Conservation (phyloP, 2,797 vertebrate genomes). For the Leucoraja ocellata region DNA sequence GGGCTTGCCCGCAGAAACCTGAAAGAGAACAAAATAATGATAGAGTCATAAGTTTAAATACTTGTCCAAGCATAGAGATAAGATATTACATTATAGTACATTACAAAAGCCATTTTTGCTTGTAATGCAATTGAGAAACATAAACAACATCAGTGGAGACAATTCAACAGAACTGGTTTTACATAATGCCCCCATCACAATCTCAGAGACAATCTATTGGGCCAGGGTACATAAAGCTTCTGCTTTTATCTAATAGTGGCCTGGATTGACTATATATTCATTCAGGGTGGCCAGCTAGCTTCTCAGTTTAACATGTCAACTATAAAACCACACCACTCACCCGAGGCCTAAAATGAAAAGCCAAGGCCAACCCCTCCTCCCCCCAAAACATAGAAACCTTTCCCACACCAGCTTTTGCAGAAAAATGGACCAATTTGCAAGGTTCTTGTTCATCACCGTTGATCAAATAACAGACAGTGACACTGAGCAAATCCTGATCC, state of each 20-base stretch:
- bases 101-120: neutral
- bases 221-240: neutral
- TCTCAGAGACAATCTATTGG: neutral
- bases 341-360: too few species aligned
- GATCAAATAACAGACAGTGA: too few species aligned
- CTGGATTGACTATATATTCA: neutral
- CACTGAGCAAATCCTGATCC: too few species aligned
- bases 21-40: constrained; percentile 40
- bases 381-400: too few species aligned
- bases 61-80: neutral
- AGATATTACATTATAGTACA: too few species aligned
- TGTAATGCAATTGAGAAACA: neutral
- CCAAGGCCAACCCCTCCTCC: too few species aligned
- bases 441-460: too few species aligned
- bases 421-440: too few species aligned
- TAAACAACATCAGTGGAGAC: neutral
- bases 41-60: neutral
- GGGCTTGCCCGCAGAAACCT: constrained; percentile 85
- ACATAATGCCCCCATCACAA: neutral
- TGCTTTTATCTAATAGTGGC: neutral
- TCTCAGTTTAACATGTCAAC: neutral
- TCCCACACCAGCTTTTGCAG: too few species aligned
- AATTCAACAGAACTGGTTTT: neutral
- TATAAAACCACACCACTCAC: neutral
- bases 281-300: neutral